A percentile compares a stretch with the other conserved stretches of the same genome.
phyloP scores from a whole-genome alignment of 2,797 vertebrate genomes.

The Cygnus olor region DNA sequence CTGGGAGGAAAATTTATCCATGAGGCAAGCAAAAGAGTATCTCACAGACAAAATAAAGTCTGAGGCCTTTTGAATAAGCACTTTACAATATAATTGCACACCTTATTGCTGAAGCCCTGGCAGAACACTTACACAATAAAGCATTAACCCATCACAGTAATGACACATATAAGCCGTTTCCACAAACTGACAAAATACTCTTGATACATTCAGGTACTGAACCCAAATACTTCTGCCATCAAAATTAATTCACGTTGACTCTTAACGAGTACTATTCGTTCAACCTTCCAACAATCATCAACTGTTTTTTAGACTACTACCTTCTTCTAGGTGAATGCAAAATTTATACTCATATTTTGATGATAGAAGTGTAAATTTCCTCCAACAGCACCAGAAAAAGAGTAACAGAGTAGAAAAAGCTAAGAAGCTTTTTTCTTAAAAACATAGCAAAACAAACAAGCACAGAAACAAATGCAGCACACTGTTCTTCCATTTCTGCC shows the following conservation, averaged over 20 bases:
- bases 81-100: not conserved
- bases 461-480: not conserved
- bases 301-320: not conserved
- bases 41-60: slow-evolving; percentile 6
- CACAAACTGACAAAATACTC: not conserved
- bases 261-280: not conserved
- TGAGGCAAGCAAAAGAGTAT: not conserved
- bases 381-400: not conserved
- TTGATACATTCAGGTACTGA: not conserved
- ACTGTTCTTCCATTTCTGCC: not conserved
- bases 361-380: not conserved
- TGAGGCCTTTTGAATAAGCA: not conserved
- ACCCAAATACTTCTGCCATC: not conserved
- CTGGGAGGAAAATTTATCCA: not conserved
- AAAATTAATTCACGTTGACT: not conserved
- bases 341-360: not conserved
- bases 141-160: not conserved
- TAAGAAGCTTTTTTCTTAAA: not conserved
- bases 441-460: not conserved
- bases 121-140: not conserved
- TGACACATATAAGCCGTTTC: not conserved
- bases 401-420: not conserved
- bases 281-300: not conserved
- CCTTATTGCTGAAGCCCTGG: not conserved
- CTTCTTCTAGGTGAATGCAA: not conserved